A percentile compares a stretch with the other conserved stretches of the same genome.
Conservation (phyloP, 2,113 vertebrate genomes). For the Oryzias curvinotus region DNA sequence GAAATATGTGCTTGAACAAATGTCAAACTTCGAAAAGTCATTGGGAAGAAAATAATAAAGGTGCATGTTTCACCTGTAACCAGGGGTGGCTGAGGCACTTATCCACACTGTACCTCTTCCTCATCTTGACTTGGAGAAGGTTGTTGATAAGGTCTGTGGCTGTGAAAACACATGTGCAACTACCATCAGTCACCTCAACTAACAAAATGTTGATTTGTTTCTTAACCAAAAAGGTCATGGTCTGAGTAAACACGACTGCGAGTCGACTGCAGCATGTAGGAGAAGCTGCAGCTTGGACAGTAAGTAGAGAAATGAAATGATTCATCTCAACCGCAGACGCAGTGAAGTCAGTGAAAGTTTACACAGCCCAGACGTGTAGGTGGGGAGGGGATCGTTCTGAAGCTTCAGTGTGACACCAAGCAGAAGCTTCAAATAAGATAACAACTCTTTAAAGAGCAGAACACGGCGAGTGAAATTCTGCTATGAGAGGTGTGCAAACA, state of each 20-base stretch:
- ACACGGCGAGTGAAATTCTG: neutral
- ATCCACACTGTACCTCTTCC: slow-evolving; percentile 97
- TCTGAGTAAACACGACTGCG: too few relatives aligned
- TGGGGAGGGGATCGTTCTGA: slow-evolving; percentile 19
- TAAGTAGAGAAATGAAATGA: slow-evolving; percentile 39
- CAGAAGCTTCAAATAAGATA: neutral
- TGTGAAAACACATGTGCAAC: slow-evolving; percentile 52
- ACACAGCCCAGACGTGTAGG: slow-evolving; percentile 51
- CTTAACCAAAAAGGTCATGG: too few relatives aligned
- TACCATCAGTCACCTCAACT: too few relatives aligned
- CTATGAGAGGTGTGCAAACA: neutral
- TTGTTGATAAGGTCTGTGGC: slow-evolving; percentile 98
- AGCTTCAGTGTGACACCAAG: slow-evolving; percentile 25
- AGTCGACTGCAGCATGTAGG: slow-evolving; percentile 3
- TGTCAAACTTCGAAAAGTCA: too few relatives aligned
- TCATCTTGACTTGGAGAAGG: slow-evolving; percentile 98
- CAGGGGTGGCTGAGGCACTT: slow-evolving; percentile 98
- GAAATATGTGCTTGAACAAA: too few relatives aligned
- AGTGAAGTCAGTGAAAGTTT: slow-evolving; percentile 13
- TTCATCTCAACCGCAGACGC: slow-evolving; percentile 39
- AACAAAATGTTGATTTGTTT: too few relatives aligned
- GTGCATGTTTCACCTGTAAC: slow-evolving; percentile 85
- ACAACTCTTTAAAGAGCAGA: neutral
- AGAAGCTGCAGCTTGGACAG: slow-evolving; percentile 19
- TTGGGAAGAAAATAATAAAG: neutral